Conservation (phyloP, 2,113 vertebrate genomes). For the Aleadryas rufinucha region DNA sequence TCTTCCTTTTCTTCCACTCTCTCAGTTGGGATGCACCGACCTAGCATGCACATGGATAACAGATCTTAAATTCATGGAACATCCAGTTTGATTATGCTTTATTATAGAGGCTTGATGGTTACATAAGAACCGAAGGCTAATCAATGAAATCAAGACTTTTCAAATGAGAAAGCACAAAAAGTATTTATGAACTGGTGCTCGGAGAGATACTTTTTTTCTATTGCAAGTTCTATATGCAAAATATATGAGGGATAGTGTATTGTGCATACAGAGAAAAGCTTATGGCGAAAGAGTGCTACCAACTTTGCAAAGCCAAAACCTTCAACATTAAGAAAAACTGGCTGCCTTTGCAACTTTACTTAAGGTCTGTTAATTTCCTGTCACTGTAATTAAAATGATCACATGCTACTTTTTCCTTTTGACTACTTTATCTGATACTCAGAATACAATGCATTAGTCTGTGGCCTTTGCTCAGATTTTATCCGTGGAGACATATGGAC, state of each 20-base stretch:
- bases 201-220: neutral
- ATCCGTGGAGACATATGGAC: neutral
- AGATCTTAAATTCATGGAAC: neutral
- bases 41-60: neutral
- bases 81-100: neutral
- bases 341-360: neutral
- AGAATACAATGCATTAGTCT: neutral
- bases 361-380: neutral
- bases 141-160: neutral
- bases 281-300: neutral
- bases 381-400: neutral
- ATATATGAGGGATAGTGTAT: neutral
- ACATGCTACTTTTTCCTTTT: neutral
- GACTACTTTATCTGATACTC: neutral
- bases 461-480: neutral
- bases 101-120: neutral
- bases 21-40: neutral
- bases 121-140: neutral
- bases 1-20: neutral
- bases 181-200: neutral
- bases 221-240: neutral
- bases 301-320: neutral
- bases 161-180: neutral
- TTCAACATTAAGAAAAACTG: neutral
- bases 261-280: neutral